Percentiles rank a stretch among this genome's conserved stretches.
Conservation (phyloP, 1,140 invertebrate species). For the Druon quercuslanigerum region DNA sequence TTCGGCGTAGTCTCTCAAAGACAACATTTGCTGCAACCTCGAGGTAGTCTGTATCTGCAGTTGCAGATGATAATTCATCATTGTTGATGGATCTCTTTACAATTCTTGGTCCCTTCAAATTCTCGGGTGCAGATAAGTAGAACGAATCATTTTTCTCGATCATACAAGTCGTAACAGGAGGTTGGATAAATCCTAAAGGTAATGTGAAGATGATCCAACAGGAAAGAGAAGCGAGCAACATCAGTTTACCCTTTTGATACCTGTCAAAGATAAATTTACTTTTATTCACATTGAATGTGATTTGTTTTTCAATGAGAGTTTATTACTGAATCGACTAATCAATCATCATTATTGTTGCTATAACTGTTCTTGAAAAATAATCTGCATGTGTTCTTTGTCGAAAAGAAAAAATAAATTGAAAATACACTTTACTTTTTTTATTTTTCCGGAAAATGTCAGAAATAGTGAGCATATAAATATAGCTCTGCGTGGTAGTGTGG, state of each 20-base stretch:
- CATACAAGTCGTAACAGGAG: slow-evolving; percentile 92
- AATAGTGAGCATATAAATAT: too few species aligned
- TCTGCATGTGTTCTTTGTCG: not conserved
- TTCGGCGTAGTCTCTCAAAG: slow-evolving; percentile 63
- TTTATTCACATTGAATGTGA: not conserved
- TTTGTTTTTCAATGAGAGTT: too few species aligned
- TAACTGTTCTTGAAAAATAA: too few species aligned
- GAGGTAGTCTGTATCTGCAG: slow-evolving; percentile 54
- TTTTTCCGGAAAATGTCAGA: too few species aligned
- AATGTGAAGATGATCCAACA: slow-evolving; percentile 98
- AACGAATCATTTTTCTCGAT: slow-evolving; percentile 81
- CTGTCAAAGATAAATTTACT: slow-evolving; percentile 65
- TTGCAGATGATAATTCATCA: slow-evolving; percentile 33
- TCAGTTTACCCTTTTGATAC: slow-evolving; percentile 89
- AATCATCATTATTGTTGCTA: too few species aligned
- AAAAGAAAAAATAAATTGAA: not conserved
- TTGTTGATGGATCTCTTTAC: slow-evolving; percentile 59
- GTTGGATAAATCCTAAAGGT: slow-evolving; percentile 95
- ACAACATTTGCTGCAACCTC: slow-evolving; percentile 68
- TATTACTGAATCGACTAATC: too few species aligned
- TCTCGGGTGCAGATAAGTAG: slow-evolving; percentile 73
- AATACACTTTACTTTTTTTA: too few species aligned
- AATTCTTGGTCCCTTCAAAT: slow-evolving; percentile 58
- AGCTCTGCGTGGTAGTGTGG: too few species aligned
- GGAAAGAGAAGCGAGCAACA: slow-evolving; percentile 92